These are phyloP conservation scores for Ciconia stormi DNA, from an alignment of 2,113 vertebrate genomes.

Conservation along the genomic window DNA sequence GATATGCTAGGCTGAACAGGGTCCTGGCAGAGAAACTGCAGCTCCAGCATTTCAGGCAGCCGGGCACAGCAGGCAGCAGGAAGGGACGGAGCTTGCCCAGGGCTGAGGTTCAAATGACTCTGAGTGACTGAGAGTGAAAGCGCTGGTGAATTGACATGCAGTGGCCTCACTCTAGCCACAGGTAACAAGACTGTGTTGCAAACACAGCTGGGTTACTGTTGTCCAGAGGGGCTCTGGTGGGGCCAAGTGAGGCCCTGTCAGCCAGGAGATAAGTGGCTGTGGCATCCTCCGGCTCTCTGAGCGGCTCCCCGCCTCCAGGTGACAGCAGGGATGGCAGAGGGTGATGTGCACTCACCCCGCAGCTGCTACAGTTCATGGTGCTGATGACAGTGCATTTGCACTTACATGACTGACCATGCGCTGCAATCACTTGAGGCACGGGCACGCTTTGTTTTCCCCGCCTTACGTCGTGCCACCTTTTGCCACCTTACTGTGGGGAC, in stretches of 20 bases:
- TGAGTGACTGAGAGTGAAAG: not conserved
- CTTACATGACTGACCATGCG: not conserved
- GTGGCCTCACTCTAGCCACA: not conserved
- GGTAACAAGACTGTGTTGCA: not conserved
- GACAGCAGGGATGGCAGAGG: not conserved
- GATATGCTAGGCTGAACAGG: not conserved
- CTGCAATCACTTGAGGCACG: not conserved
- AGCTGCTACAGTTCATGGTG: not conserved
- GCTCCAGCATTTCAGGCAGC: not conserved
- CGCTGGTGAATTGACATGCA: fast-evolving
- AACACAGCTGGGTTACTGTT: not conserved
- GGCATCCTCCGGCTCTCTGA: not conserved
- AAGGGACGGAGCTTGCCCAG: not conserved
- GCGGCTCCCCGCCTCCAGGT: not conserved
- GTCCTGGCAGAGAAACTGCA: not conserved
- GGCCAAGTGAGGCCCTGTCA: fast-evolving
- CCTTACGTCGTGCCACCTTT: not conserved
- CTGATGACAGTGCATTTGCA: not conserved
- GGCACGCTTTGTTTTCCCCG: not conserved
- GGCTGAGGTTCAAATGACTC: not conserved
- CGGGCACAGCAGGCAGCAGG: not conserved
- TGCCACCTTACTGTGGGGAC: not conserved
- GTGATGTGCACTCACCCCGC: not conserved
- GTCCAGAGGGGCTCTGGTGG: not conserved
- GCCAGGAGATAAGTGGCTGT: not conserved